Percentiles rank a stretch among this genome's conserved stretches.
Conservation (phyloP, 2,888 invertebrate species). For the Hydropsyche betteni region DNA sequence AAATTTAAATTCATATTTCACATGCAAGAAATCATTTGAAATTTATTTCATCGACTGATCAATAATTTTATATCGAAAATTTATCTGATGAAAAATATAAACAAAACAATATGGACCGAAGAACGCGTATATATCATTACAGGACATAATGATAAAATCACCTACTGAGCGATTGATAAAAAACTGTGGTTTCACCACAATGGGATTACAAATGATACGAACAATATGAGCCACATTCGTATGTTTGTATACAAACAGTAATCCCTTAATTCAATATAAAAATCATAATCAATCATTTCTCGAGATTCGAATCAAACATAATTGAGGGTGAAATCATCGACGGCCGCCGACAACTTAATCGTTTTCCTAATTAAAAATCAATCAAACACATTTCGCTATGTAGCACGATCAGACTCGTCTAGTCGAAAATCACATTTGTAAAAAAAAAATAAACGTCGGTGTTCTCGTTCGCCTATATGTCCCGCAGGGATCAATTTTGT, state of each 20-base stretch:
- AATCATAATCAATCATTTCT: too few species aligned
- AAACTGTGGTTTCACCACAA: slow-evolving; percentile 40
- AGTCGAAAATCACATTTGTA: too few species aligned
- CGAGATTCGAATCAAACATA: too few species aligned
- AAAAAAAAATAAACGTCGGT: neutral
- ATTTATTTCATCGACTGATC: too few species aligned
- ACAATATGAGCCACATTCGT: slow-evolving; percentile 39
- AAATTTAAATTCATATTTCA: too few species aligned
- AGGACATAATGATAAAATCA: slow-evolving; percentile 42
- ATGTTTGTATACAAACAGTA: neutral
- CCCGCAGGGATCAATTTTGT: slow-evolving; percentile 47
- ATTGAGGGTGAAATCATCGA: neutral
- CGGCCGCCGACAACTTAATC: slow-evolving; percentile 8
- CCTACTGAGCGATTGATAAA: slow-evolving; percentile 43
- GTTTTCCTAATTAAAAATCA: too few species aligned
- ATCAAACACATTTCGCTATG: slow-evolving; percentile 7
- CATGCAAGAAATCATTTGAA: neutral
- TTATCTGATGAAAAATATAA: too few species aligned
- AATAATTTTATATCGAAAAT: too few species aligned
- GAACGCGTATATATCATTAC: slow-evolving; percentile 44
- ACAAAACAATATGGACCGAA: slow-evolving; percentile 10
- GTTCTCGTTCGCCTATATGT: slow-evolving; percentile 20
- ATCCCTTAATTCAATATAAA: too few species aligned
- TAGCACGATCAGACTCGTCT: neutral
- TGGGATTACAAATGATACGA: slow-evolving; percentile 39